A percentile compares a stretch with the other conserved stretches of the same genome.
Conservation (phyloP, 2,113 vertebrate genomes). For the Diadophis punctatus region DNA sequence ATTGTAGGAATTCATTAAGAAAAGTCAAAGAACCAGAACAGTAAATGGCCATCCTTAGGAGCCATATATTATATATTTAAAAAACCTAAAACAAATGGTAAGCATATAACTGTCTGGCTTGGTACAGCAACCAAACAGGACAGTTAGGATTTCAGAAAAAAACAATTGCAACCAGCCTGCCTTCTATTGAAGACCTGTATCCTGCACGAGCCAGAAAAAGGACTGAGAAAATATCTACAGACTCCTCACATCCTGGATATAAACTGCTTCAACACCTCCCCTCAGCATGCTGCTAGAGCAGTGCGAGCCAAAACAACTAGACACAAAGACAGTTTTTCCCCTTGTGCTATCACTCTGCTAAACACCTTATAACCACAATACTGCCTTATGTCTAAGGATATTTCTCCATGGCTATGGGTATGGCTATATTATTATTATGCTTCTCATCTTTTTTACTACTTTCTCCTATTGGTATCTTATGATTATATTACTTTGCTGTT, state of each 20-base stretch:
- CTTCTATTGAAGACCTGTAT: background rate
- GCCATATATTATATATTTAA: background rate
- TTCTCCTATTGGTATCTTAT: background rate
- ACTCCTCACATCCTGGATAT: too few species aligned
- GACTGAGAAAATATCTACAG: background rate
- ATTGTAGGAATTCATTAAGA: background rate
- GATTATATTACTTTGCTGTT: background rate
- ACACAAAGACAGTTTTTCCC: background rate
- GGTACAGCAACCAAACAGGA: background rate
- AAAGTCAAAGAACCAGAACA: background rate
- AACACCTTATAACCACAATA: background rate
- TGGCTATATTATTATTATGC: background rate
- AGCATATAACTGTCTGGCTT: background rate
- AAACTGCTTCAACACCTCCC: background rate
- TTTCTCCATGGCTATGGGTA: background rate
- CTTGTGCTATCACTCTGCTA: background rate
- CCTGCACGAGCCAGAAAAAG: background rate
- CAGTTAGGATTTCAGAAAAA: background rate
- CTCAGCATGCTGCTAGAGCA: background rate
- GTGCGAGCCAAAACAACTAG: background rate
- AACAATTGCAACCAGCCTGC: background rate
- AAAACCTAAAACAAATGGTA: background rate
- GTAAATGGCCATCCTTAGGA: background rate
- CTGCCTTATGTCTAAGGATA: background rate
- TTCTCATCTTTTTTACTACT: background rate